These are phyloP conservation scores for human DNA, from an alignment of 2,113 vertebrate genomes.

Conservation along the genomic window DNA sequence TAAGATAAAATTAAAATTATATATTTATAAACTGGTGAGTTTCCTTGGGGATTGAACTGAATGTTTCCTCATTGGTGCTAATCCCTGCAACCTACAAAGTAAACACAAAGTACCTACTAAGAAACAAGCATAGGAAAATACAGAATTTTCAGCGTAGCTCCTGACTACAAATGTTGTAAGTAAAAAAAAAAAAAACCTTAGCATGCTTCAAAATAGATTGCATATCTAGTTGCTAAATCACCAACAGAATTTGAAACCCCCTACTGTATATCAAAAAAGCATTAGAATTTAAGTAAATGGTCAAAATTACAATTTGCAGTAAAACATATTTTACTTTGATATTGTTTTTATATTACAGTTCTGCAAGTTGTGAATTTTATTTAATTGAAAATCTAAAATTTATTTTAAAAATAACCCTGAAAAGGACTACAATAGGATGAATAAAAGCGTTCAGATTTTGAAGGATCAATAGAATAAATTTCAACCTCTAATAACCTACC, in stretches of 20 bases:
- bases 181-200: background rate
- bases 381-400: background rate
- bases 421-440: background rate
- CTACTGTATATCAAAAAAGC: background rate
- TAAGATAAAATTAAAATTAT: background rate
- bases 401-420: background rate
- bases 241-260: background rate
- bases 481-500: background rate
- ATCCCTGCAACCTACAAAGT: background rate
- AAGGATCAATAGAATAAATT: background rate
- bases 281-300: background rate
- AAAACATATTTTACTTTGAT: background rate
- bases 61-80: background rate
- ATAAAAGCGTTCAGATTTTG: background rate
- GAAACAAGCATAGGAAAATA: background rate
- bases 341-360: background rate
- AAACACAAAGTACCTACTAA: background rate
- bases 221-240: background rate
- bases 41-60: background rate
- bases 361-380: background rate
- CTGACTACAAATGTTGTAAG: conserved; percentile 6
- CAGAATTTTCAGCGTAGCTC: background rate
- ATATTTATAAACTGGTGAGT: background rate
- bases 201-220: background rate
- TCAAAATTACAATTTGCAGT: background rate